Conservation (phyloP, 2,113 vertebrate genomes). For the Drymodes brunneopygia region DNA sequence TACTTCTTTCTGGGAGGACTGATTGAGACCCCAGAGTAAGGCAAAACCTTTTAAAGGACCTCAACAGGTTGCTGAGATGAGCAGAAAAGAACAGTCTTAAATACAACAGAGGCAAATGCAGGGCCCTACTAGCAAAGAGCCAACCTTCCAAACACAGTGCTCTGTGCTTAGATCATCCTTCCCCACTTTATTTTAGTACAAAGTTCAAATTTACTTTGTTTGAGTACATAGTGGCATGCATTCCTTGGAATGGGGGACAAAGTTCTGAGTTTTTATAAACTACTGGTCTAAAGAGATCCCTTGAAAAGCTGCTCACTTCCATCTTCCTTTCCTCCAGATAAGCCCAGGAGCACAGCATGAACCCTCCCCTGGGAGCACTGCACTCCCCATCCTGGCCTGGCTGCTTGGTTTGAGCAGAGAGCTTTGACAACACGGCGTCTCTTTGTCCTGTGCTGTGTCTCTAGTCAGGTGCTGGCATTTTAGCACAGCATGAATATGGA, state of each 20-base stretch:
- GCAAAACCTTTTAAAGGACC: background rate
- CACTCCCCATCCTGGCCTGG: rapidly evolving
- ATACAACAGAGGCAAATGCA: background rate
- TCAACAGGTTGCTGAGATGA: background rate
- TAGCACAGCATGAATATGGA: background rate
- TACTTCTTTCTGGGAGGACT: background rate
- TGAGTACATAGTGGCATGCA: background rate
- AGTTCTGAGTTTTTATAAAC: background rate
- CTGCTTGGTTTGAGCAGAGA: background rate
- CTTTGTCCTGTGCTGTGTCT: background rate
- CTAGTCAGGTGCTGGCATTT: background rate
- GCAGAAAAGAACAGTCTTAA: background rate
- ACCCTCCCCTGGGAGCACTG: background rate
- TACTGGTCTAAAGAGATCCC: background rate
- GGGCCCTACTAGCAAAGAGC: background rate
- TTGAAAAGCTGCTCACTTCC: background rate
- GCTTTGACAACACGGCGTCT: background rate
- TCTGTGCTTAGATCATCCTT: background rate
- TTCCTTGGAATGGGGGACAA: background rate
- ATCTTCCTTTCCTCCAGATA: background rate
- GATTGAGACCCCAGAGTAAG: background rate
- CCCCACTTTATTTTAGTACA: background rate
- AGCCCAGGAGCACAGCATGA: background rate
- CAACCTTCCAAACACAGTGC: background rate
- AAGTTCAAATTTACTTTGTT: background rate